Evolutionary conservation across 2,113 vertebrate species (phyloP), one percentile per base, ranked within the genome.

Genomic region (Tyto alba): DNA sequence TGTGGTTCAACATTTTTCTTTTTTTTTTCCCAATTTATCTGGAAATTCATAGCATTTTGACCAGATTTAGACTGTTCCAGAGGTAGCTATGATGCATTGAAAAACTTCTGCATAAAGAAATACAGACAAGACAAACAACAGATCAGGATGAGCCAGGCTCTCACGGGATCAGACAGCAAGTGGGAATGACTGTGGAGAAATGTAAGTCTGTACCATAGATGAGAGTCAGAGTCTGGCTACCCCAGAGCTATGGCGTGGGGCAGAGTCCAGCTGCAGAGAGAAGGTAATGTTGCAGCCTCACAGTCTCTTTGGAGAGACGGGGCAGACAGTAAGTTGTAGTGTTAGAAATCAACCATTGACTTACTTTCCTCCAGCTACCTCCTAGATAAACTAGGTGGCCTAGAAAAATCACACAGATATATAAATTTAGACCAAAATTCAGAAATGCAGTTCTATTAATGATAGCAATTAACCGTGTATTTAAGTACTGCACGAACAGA

Each of bases 171-270:
- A 76, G 4, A 27, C 30, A 22, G 25, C 18, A 84, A 11, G 7
- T 36, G 47, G 36, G 8, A 96, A 40, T 57, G n/a, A 29, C 56
- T 53, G 47, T 40, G 55, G 34, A 15, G 26, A 89, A 67, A 50
- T 56, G 2, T 34, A 53, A 20, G 13, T 50, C n/a, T 32, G 18
- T 41, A 67, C 20, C 5, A 6, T 8, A 55, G 14, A 21, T 56
- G 10, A 47, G 52, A 50, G 27, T 41, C 17, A 63, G 48, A 55
- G 19, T n/a, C 30, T 83, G 29, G 48, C 34, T 56, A 21, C 12
- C 10, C 8, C 2, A 7, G 50, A 22, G 26, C 45, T 62, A 4
- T 2, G 1, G 16, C 41, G 43, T 6, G 5, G 3, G 27, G 48
- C 13, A 48, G 45, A 52, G 19, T 22, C 13, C 3, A 2, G 5